Percentiles rank a stretch among this genome's conserved stretches.
Conservation (phyloP, 2,113 vertebrate species). For the Misgurnus anguillicaudatus region DNA sequence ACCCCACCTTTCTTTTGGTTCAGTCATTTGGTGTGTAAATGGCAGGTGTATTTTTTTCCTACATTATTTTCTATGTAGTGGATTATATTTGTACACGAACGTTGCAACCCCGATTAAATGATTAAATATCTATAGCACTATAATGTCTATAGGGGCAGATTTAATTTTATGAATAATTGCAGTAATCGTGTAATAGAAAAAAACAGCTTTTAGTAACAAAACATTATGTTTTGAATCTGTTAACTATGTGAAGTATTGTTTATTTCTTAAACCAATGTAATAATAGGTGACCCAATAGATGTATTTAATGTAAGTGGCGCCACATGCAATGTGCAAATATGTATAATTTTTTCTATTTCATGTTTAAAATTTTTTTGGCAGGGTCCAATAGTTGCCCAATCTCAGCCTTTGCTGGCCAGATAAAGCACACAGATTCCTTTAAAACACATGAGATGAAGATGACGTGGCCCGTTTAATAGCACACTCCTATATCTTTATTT, state of each 20-base stretch:
- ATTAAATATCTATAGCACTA: not conserved
- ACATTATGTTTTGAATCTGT: not conserved
- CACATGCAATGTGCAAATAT: not conserved
- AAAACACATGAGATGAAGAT: constrained; percentile 17
- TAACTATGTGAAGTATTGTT: not conserved
- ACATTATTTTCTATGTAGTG: not conserved
- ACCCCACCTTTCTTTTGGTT: constrained; percentile 50
- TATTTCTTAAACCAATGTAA: constrained; percentile 20
- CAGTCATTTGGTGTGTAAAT: constrained; percentile 31
- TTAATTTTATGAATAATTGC: constrained; percentile 7
- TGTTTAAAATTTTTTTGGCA: constrained; percentile 25
- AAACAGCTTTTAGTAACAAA: not conserved
- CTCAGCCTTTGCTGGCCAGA: not conserved
- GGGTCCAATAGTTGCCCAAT: constrained; percentile 32
- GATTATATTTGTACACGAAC: not conserved
- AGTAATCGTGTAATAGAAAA: not conserved
- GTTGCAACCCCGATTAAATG: not conserved
- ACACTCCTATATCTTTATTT: not conserved
- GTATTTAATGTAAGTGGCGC: constrained; percentile 3
- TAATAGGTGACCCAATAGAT: not conserved
- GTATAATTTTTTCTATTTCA: constrained; percentile 10
- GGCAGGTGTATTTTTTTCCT: not conserved
- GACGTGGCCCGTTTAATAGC: constrained; percentile 28
- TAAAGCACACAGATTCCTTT: constrained; percentile 15
- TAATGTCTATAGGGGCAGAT: not conserved